Base-by-base conservation (phyloP, 2,888 invertebrate species). In the Drosophila paramelanica region DNA sequence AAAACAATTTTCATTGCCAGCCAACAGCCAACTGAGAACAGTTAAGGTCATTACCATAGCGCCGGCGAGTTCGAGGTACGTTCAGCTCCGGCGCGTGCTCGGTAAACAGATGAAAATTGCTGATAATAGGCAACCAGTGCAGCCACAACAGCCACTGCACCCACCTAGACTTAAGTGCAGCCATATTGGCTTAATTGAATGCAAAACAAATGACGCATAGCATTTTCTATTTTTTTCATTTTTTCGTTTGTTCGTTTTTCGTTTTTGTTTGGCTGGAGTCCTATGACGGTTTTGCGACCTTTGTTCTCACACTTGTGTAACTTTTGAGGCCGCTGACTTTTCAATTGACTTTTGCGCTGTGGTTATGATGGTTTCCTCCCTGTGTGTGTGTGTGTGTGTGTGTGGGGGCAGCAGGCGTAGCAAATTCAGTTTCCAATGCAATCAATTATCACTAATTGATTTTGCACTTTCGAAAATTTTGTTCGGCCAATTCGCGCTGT, bases 391-490 rank as follows among this genome's bases (percentile, higher is more conserved):
- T 49, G 46, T 23, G 23, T 67, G 61, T 51, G 50, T 38, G 38
- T 42, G 27, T 49, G 46, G 20, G 39, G 52, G 49, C 57, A 39
- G 31, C 17, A n/a, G 17, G 41, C 41, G 38, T 46, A 23, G 45
- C 23, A 51, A 64, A 58, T 23, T 50, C 59, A 67, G 62, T 62
- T 56, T 81, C 60, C 53, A 72, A 41, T 46, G 58, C 67, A 78
- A 67, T 72, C 81, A 85, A 85, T 88, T 85, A 77, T 41, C 56
- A 39, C 79, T 85, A 85, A 85, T 85, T 85, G 89, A 65, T 73
- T 81, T 81, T 79, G 43, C 58, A 59, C 60, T 74, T 61, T 65
- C 14, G 27, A 55, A 66, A 76, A 67, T 31, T 31, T 10, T 31
- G 31, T 31, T 31, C 31, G 27, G 7, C 27, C 8, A 27, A 27